Percentiles rank a stretch among this genome's conserved stretches.
Conservation (phyloP, 2,113 vertebrate genomes). For the Uria aalge region DNA sequence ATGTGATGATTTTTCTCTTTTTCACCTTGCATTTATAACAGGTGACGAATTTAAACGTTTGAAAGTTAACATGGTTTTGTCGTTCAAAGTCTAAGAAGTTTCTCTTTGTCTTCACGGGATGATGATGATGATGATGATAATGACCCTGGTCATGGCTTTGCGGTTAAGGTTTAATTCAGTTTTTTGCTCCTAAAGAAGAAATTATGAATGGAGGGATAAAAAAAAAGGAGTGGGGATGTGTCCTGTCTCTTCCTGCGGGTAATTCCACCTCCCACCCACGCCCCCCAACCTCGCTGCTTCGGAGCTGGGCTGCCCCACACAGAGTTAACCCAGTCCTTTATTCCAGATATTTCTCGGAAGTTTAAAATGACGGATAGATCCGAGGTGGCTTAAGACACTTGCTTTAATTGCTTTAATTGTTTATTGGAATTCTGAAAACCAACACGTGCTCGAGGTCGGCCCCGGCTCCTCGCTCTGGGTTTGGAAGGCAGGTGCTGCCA, state of each 20-base stretch:
- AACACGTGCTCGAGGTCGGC: rapidly evolving
- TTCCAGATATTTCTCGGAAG: neutral
- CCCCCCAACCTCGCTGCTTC: neutral
- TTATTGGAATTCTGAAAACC: neutral
- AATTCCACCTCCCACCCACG: neutral
- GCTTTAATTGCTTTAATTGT: too few species aligned
- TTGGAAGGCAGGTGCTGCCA: neutral
- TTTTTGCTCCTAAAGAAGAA: neutral
- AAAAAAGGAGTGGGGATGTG: neutral
- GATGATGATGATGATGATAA: neutral
- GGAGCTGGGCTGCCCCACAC: neutral
- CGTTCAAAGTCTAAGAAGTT: neutral
- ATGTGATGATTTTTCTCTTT: neutral
- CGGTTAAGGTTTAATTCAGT: neutral
- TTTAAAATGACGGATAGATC: neutral
- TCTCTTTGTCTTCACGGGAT: neutral
- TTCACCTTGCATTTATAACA: neutral
- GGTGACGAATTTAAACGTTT: neutral
- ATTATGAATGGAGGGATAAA: neutral
- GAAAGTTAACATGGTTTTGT: neutral
- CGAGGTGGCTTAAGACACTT: neutral
- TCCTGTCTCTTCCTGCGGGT: neutral
- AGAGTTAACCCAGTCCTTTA: neutral
- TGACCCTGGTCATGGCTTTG: neutral
- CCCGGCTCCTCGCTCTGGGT: neutral